phyloP scores from a whole-genome alignment of 2,797 vertebrate genomes.

The Mormyrops attenuatus region DNA sequence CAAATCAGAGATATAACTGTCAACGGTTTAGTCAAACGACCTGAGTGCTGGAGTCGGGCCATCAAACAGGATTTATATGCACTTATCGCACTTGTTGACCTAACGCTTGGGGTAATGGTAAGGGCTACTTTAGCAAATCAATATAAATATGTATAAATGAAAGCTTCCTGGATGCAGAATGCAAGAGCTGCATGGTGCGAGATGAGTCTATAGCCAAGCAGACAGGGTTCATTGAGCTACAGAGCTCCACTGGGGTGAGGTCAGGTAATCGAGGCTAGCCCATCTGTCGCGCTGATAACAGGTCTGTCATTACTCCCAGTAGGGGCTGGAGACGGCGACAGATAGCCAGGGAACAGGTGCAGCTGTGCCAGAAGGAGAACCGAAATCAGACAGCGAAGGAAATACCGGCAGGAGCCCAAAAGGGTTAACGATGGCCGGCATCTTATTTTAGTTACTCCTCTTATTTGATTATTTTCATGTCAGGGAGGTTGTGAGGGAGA shows the following conservation, averaged over 20 bases:
- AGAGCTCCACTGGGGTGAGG: conserved; percentile 3
- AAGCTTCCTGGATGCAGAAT: background rate
- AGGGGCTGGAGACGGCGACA: background rate
- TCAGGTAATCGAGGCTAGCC: conserved; percentile 3
- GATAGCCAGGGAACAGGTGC: background rate
- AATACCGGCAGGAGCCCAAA: background rate
- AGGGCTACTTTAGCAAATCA: background rate
- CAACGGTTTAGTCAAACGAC: background rate
- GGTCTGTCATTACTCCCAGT: conserved; percentile 7
- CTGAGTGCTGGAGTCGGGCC: background rate
- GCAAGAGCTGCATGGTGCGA: background rate
- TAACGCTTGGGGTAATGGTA: background rate
- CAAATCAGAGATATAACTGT: background rate
- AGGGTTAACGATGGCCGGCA: background rate
- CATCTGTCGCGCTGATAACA: conserved; percentile 10
- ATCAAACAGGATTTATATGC: background rate
- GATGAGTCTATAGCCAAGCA: background rate
- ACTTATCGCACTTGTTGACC: background rate
- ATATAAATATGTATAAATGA: background rate
- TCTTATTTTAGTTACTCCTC: background rate
- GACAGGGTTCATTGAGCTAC: background rate
- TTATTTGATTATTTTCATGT: background rate
- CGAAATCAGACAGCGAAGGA: background rate
- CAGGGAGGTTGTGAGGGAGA: background rate
- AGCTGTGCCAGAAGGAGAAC: background rate